Evolutionary conservation across 2,113 vertebrate genomes (phyloP), one percentile per base, ranked within the genome.

Genomic region (Microtus montanus): DNA sequence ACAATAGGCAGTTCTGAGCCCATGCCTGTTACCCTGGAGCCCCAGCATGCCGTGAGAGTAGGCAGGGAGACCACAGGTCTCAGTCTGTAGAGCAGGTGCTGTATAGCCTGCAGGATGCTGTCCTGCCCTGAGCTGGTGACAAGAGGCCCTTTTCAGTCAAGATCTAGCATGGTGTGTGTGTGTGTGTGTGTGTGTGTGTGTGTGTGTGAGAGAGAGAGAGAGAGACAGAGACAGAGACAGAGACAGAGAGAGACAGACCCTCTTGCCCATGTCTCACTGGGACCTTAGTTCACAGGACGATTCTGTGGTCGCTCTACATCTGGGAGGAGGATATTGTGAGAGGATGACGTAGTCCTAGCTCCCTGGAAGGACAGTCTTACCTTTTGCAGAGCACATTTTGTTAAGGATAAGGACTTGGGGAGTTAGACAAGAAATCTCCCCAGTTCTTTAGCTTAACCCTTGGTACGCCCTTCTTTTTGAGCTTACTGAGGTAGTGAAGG

Each of bases 351-450:
- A 22, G 38, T 35, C 33, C 44, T 87, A 35, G 47, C 66, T 94
- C 89, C 92, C 73, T 89, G 64, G 52, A 64, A n/a, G 49, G 20
- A 85, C n/a, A 73, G 7, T 91, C 71, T 79, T 63, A 30, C 74
- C 54, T 66, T 84, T n/a, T 28, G 3, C n/a, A 54, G 47, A 17
- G 5, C 47, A 30, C 35, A 7, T 73, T 91, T 89, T 11, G 70
- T 49, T 38, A 44, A 73, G 68, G 54, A 26, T 38, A 28, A 73
- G n/a, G 63, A 58, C 79, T 94, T 28, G 5, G 15, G 47, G 63
- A 38, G 24, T 30, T 19, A 20, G 77, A 30, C 20, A 11, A 90
- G 89, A 92, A 74, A 78, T 41, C 38, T 41, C 58, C 24, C 58
- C 33, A 41, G 61, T 26, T 88, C n/a, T 28, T 74, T 10, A 35